phyloP scores from a whole-genome alignment of 2,797 vertebrate genomes.

The Urophycis tenuis region DNA sequence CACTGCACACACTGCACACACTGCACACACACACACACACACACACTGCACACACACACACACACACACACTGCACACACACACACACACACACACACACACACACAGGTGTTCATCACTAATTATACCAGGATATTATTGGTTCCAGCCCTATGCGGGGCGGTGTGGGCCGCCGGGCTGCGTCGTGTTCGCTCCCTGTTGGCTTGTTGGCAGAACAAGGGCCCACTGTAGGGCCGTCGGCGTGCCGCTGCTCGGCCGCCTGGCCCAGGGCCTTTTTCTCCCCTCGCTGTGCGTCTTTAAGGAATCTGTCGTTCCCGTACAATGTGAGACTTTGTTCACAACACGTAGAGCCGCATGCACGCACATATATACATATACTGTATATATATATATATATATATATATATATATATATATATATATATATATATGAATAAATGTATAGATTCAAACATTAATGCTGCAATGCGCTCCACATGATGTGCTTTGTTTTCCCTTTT shows the following conservation, averaged over 20 bases:
- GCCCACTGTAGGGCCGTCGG: slow-evolving; percentile 56
- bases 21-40: slow-evolving; percentile 21
- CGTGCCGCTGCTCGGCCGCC: slow-evolving; percentile 53
- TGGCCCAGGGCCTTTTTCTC: slow-evolving; percentile 19
- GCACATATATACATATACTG: slow-evolving; percentile 7
- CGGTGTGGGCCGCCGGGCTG: slow-evolving; percentile 49
- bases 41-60: slow-evolving; percentile 37
- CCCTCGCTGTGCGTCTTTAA: slow-evolving; percentile 16
- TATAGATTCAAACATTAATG: slow-evolving; percentile 13
- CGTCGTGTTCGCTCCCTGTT: slow-evolving; percentile 50
- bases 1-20: slow-evolving; percentile 10
- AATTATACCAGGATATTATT: slow-evolving; percentile 66
- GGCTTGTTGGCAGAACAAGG: slow-evolving; percentile 62
- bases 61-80: slow-evolving; percentile 3
- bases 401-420: slow-evolving; percentile 4
- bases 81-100: slow-evolving; percentile 16
- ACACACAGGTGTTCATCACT: slow-evolving; percentile 61
- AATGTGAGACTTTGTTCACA: slow-evolving; percentile 22
- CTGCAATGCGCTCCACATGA: slow-evolving; percentile 57
- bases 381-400: slow-evolving; percentile 3
- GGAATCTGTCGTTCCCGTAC: slow-evolving; percentile 35
- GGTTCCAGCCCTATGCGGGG: slow-evolving; percentile 43
- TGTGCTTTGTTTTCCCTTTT: slow-evolving; percentile 49
- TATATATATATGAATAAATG: not conserved
- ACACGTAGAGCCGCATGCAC: slow-evolving; percentile 10